Percentiles rank a stretch among this genome's conserved stretches.
These are phyloP conservation scores for Uropsilus gracilis DNA, from an alignment of 2,113 vertebrate genomes.

Conservation along the genomic window DNA sequence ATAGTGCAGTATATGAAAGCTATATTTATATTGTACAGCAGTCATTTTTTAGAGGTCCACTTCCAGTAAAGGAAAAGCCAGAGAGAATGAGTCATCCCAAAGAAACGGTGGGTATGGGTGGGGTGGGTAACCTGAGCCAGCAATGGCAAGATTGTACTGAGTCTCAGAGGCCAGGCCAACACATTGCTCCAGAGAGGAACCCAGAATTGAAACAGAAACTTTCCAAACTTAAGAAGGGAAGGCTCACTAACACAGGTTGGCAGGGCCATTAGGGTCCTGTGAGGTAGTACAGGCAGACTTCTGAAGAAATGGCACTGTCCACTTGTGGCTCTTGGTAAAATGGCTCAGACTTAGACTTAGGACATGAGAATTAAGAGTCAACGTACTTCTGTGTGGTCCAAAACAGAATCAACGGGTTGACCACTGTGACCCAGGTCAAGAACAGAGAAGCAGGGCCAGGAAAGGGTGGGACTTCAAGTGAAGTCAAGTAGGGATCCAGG, in stretches of 20 bases:
- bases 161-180: neutral
- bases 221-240: neutral
- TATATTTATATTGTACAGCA: constrained; percentile 59
- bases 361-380: neutral
- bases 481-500: neutral
- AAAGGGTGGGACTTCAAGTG: neutral
- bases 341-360: neutral
- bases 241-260: neutral
- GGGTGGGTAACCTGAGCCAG: constrained; percentile 19
- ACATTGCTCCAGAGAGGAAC: neutral
- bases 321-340: neutral
- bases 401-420: neutral
- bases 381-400: too few relatives aligned
- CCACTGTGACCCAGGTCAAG: rapidly evolving
- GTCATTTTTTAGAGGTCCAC: constrained; percentile 65
- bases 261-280: neutral
- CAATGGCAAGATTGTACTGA: neutral
- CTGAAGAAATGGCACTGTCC: neutral
- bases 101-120: neutral
- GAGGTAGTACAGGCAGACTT: neutral
- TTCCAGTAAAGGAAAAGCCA: constrained; percentile 25
- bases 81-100: constrained; percentile 61
- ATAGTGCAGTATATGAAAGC: neutral
- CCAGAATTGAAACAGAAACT: neutral
- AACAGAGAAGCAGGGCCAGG: neutral